Evolutionary conservation across 2,888 invertebrate species (phyloP).

Genomic region (Spilarctia lutea): DNA sequence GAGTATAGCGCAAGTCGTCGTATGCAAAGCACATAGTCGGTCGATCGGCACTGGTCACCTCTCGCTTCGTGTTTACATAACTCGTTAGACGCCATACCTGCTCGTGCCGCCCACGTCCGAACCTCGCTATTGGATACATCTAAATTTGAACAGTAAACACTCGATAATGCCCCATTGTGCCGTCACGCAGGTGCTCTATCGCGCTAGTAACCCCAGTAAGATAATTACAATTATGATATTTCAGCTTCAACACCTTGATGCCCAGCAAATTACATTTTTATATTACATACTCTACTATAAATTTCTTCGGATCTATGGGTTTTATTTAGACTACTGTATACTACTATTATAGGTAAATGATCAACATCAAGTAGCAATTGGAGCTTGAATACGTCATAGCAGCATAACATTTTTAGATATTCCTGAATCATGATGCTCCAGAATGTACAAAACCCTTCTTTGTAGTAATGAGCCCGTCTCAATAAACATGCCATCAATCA

Average conservation of each 20-base stretch:
- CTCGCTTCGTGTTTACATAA: conserved; percentile 76
- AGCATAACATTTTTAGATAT: background rate
- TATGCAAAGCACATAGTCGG: conserved; percentile 61
- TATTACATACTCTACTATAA: background rate
- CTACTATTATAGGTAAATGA: background rate
- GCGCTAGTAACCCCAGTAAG: conserved; percentile 33
- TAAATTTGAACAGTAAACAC: conserved; percentile 73
- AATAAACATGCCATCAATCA: conserved; percentile 74
- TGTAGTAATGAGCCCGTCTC: conserved; percentile 31
- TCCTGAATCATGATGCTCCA: background rate
- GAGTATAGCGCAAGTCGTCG: conserved; percentile 53
- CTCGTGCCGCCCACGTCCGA: conserved; percentile 72
- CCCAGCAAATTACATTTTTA: background rate
- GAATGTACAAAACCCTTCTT: conserved; percentile 10
- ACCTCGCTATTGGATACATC: conserved; percentile 65
- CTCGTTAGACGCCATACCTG: conserved; percentile 75
- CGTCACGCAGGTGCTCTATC: conserved; percentile 69
- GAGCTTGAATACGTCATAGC: background rate
- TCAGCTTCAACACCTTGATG: conserved; percentile 29
- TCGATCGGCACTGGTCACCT: conserved; percentile 68
- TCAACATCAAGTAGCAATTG: background rate
- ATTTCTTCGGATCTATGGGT: background rate
- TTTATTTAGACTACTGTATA: background rate
- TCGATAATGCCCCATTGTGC: conserved; percentile 72
- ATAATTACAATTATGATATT: conserved; percentile 46